Evolutionary conservation across 2,797 vertebrate species (phyloP), one percentile per base, ranked within the genome.

Genomic region (Spinus olivaceus): DNA sequence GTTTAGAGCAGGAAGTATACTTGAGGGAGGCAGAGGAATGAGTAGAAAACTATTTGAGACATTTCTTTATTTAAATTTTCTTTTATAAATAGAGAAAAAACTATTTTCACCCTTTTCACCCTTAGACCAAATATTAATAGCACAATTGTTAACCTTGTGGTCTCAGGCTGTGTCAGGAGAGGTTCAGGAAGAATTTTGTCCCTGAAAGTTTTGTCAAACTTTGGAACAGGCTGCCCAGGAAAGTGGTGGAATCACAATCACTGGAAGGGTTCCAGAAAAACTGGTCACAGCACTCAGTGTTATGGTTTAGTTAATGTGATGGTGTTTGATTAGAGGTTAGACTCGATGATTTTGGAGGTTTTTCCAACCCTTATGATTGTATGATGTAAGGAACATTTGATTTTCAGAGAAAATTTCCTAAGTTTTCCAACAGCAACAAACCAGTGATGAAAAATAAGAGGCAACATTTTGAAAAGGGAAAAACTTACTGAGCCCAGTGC

Each of bases 281-380:
- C 9, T 44, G 56, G 19, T 25, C 8, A 12, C 10, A 28, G 8
- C 8, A 8, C 4, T 7, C 17, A 44, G 23, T 39, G 30, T 16
- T 33, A 2, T 30, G 35, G 9, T 35, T 73, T 42, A 33, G 30
- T n/a, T 51, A 16, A 20, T 0, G 1, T 35, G 13, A 8, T 54
- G 2, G 18, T 49, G 25, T 69, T 67, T 21, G 32, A 8, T 33
- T n/a, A 70, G 33, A 56, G 16, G 4, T 13, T 69, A 42, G 28
- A n/a, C 14, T 56, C 1, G 0, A 49, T 56, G 15, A 19, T 15
- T 33, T 22, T 33, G 49, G 6, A 63, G 6, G 12, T 44, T 49
- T 76, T 63, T 56, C 23, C 49, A 76, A 12, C 21, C 23, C 17
- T 82, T 25, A 30, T 9, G n/a, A 56, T 13, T 50, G 20, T 73